These are phyloP conservation scores for Tetramorium simillimum DNA, from an alignment of 1,140 invertebrate genomes.

Conservation along the genomic window DNA sequence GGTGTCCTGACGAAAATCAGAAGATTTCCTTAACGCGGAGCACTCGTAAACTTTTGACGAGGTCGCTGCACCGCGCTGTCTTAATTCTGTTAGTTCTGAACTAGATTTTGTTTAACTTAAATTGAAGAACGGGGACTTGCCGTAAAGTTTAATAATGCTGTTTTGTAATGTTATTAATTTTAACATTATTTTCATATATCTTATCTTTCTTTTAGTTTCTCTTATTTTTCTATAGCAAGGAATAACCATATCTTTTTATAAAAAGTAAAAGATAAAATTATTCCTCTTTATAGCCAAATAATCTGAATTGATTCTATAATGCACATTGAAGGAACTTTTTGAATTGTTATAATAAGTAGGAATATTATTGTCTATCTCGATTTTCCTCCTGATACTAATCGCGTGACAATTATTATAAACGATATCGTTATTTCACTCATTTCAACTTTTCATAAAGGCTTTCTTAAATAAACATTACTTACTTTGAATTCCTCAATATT, in stretches of 20 bases:
- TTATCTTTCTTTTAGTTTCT: not conserved
- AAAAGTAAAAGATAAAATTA: not conserved
- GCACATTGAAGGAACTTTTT: not conserved
- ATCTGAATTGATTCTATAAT: not conserved
- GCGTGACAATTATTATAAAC: not conserved
- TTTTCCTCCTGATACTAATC: conserved; percentile 5
- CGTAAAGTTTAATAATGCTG: not conserved
- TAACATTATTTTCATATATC: not conserved
- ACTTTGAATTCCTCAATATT: conserved; percentile 37
- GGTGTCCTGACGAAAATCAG: conserved; percentile 74
- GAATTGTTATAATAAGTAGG: not conserved
- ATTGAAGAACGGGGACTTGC: conserved; percentile 1
- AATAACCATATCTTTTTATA: not conserved
- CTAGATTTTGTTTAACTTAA: not conserved
- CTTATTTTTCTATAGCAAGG: not conserved
- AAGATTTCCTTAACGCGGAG: not conserved
- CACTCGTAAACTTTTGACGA: not conserved
- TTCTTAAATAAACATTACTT: conserved; percentile 28
- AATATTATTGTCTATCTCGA: conserved; percentile 10
- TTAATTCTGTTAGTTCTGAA: not conserved
- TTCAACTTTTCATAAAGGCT: not conserved
- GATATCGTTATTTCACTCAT: not conserved
- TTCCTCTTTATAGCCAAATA: not conserved
- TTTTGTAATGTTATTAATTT: not conserved
- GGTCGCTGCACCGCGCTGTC: not conserved